Percentiles rank a stretch among this genome's conserved stretches.
These are phyloP conservation scores for Pelvicachromis taeniatus DNA, from an alignment of 2,113 vertebrate species.

Conservation along the genomic window DNA sequence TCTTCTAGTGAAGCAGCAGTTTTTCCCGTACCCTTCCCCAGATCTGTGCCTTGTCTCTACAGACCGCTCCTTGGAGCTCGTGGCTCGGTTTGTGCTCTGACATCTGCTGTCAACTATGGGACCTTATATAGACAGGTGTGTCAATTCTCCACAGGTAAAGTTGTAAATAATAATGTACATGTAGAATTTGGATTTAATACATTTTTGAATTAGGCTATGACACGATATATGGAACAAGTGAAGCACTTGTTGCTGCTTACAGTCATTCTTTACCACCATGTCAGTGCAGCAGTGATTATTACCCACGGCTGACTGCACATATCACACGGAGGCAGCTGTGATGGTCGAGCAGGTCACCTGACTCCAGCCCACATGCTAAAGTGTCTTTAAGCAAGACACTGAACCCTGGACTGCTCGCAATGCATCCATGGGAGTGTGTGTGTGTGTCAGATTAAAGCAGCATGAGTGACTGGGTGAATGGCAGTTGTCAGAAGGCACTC, in stretches of 20 bases:
- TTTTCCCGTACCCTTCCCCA: no score
- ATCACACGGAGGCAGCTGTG: neutral
- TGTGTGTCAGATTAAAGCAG: neutral
- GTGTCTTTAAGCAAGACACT: neutral
- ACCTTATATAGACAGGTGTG: neutral
- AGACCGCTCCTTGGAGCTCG: no score
- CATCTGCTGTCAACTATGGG: neutral
- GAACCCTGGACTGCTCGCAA: fast-evolving
- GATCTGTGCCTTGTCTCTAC: no score
- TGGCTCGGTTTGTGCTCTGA: neutral
- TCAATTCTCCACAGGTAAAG: neutral
- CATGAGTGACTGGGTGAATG: neutral
- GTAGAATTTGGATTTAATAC: no score
- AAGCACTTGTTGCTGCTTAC: no score
- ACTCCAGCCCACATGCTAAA: neutral
- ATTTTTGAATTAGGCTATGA: no score
- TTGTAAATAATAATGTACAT: neutral
- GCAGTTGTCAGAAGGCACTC: neutral
- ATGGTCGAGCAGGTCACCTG: neutral
- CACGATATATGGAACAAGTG: no score
- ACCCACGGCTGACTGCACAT: neutral
- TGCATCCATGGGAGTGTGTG: neutral
- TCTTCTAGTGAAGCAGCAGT: neutral
- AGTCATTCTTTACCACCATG: neutral
- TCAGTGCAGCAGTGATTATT: neutral